Base-by-base conservation (phyloP, 1,140 invertebrate genomes). In the Ylistrum balloti region DNA sequence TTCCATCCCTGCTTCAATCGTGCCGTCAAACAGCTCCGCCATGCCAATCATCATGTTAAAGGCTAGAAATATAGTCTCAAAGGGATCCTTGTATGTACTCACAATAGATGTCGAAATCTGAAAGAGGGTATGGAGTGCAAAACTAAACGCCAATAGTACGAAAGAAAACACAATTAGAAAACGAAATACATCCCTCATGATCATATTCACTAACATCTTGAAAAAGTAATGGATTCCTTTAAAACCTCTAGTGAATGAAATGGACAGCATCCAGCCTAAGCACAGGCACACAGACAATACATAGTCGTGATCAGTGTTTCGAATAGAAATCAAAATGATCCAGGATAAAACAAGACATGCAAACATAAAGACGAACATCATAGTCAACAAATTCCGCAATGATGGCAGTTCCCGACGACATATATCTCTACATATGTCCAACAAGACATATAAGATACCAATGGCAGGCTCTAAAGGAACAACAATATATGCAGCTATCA, bases 1-100 rank as follows among this genome's bases (percentile, higher is more conserved):
- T 3, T 10, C 17, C 89, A 95, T 92, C 45, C 92, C 92, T 3
- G 87, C 85, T 32, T 92, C 89, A 35, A 92, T 91, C 33, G 48
- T 89, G 20, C 91, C 93, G 34, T 93, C 93, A 89, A 95, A 94
- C 3, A 95, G 20, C 86, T 95, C 94, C 0, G 48, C 93, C 94
- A 95, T 95, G 2, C 95, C 95, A 0, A 95, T 91, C 95, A 95
- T 94, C 86, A 95, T 89, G 86, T 95, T 95, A 88, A 95, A 95
- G 17, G 92, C 88, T 0, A 94, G 35, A 88, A 90, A 90, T n/a
- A 90, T 74, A 0, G 95, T 94, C 38, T 94, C 90, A 20, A 91
- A 89, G 7, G 93, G 92, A 10, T 86, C 91, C 0, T 90, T 56
- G 86, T 95, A 95, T 33, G 89, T 90, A 9, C 89, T 48, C 2